Evolutionary conservation across 2,888 invertebrate genomes (phyloP).

Genomic region (Pristionchus exspectatus): DNA sequence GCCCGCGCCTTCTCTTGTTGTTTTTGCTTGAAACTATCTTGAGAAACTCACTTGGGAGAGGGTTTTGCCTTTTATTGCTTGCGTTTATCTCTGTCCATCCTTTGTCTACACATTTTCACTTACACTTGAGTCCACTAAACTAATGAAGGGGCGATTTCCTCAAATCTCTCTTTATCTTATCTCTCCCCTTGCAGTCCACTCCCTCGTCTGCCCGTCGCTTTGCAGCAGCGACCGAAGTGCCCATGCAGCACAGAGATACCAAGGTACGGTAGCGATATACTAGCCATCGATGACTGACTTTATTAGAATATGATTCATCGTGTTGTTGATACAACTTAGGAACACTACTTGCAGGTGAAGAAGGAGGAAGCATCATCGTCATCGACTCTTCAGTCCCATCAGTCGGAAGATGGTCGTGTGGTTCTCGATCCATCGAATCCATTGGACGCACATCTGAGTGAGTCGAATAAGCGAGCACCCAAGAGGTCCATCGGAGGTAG

Average conservation of each 20-base stretch:
- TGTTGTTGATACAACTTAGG: too few species aligned
- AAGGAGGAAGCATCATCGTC: not conserved
- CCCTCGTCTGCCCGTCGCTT: not conserved
- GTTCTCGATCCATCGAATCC: slow-evolving; percentile 18
- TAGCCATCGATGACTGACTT: not conserved
- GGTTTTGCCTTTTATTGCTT: too few species aligned
- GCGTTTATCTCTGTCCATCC: too few species aligned
- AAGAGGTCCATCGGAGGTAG: not conserved
- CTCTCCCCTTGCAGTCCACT: not conserved
- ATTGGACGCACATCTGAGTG: slow-evolving; percentile 36
- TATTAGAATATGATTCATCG: too few species aligned
- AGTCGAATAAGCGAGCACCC: not conserved
- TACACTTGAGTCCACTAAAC: too few species aligned
- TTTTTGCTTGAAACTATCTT: too few species aligned
- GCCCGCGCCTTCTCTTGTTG: not conserved
- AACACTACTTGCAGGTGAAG: not conserved
- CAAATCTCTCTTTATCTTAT: not conserved
- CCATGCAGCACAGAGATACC: not conserved
- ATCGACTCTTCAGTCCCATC: not conserved
- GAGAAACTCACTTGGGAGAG: too few species aligned
- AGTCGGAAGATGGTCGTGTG: not conserved
- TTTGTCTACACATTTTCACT: too few species aligned
- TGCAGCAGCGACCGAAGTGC: not conserved
- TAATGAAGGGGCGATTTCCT: too few species aligned
- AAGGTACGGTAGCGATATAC: not conserved